Evolutionary conservation across 2,888 invertebrate genomes (phyloP).

Genomic region (Tetanocera ferruginea): DNA sequence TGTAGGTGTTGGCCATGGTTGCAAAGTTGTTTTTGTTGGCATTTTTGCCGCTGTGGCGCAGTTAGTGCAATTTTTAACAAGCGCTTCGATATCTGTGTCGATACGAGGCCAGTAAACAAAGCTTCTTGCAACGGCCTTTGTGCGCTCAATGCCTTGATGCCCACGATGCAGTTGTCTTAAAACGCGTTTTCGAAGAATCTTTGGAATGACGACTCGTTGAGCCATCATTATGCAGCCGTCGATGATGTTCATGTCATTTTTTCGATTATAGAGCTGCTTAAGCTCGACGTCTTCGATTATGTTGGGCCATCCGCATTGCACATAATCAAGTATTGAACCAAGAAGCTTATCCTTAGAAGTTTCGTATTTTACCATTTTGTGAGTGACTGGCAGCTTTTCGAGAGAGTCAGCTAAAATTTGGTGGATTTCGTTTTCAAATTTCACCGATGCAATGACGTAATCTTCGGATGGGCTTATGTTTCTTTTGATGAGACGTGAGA

Average conservation of each 20-base stretch:
- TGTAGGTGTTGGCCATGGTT: slow-evolving; percentile 52
- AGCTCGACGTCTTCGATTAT: slow-evolving; percentile 31
- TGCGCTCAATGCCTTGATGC: slow-evolving; percentile 47
- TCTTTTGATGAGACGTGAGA: slow-evolving; percentile 41
- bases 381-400: slow-evolving; percentile 38
- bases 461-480: slow-evolving; percentile 22
- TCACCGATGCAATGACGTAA: slow-evolving; percentile 39
- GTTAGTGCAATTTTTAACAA: slow-evolving; percentile 50
- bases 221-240: slow-evolving; percentile 44
- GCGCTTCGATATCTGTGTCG: slow-evolving; percentile 56
- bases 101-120: slow-evolving; percentile 48
- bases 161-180: slow-evolving; percentile 51
- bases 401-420: slow-evolving; percentile 22
- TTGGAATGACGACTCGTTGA: slow-evolving; percentile 44
- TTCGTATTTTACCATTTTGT: slow-evolving; percentile 42
- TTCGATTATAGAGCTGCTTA: slow-evolving; percentile 42
- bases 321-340: slow-evolving; percentile 35
- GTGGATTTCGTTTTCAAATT: slow-evolving; percentile 34
- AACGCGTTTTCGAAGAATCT: slow-evolving; percentile 43
- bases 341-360: slow-evolving; percentile 32
- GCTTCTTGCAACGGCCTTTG: slow-evolving; percentile 55
- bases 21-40: slow-evolving; percentile 51
- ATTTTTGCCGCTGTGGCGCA: slow-evolving; percentile 54
- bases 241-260: slow-evolving; percentile 41
- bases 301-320: slow-evolving; percentile 40